Evolutionary conservation across 2,888 invertebrate genomes (phyloP).

Genomic region (Corbicula japonica): DNA sequence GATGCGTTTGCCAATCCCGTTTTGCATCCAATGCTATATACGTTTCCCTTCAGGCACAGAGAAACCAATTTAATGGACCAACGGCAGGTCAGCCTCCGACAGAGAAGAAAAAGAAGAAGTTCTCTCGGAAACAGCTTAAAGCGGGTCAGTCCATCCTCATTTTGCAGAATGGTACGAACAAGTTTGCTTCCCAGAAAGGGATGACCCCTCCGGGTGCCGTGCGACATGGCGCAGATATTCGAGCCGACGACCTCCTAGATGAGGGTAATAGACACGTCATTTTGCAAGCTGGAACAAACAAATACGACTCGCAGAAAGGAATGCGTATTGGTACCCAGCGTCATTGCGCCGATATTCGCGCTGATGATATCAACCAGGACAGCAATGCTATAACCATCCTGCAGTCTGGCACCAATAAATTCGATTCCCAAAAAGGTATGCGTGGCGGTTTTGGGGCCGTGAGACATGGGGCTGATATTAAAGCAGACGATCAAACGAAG

Average conservation of each 20-base stretch:
- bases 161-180: slow-evolving; percentile 84
- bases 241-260: slow-evolving; percentile 81
- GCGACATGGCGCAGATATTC: slow-evolving; percentile 84
- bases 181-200: slow-evolving; percentile 83
- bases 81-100: slow-evolving; percentile 80
- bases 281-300: slow-evolving; percentile 85
- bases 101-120: slow-evolving; percentile 78
- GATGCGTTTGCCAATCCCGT: too few relatives aligned
- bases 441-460: slow-evolving; percentile 80
- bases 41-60: slow-evolving; percentile 76
- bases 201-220: slow-evolving; percentile 82
- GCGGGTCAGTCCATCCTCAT: slow-evolving; percentile 73
- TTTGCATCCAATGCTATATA: too few relatives aligned
- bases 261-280: slow-evolving; percentile 80
- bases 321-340: slow-evolving; percentile 80
- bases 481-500: slow-evolving; percentile 77
- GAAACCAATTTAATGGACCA: slow-evolving; percentile 81
- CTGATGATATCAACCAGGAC: slow-evolving; percentile 73
- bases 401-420: slow-evolving; percentile 80
- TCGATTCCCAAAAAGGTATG: slow-evolving; percentile 79
- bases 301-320: slow-evolving; percentile 84
- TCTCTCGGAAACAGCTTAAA: slow-evolving; percentile 80
- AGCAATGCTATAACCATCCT: slow-evolving; percentile 78
- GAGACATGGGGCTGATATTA: slow-evolving; percentile 83
- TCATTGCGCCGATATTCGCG: slow-evolving; percentile 79